A percentile compares a stretch with the other conserved stretches of the same genome.
Evolutionary conservation across 2,797 vertebrate genomes (phyloP).

Genomic region (Gymnothorax javanicus): DNA sequence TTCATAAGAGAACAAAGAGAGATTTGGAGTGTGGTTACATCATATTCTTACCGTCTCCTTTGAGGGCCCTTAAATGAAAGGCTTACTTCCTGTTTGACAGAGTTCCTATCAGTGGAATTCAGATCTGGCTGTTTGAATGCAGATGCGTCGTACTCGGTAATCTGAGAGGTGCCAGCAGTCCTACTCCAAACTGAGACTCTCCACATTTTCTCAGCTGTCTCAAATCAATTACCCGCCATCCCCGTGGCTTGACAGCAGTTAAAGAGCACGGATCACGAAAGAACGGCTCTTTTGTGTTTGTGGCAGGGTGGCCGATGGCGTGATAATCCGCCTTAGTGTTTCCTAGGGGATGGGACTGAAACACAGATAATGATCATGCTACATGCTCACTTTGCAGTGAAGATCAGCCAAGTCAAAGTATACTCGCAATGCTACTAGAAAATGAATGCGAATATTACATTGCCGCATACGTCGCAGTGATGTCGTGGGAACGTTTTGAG

Average conservation of each 20-base stretch:
- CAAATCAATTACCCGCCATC: conserved; percentile 48
- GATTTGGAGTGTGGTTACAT: neutral
- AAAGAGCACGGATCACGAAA: conserved; percentile 41
- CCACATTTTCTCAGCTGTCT: conserved; percentile 46
- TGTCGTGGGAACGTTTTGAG: no score
- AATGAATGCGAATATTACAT: no score
- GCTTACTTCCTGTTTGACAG: conserved; percentile 6
- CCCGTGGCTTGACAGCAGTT: conserved; percentile 54
- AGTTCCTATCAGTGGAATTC: no score
- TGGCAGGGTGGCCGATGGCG: neutral
- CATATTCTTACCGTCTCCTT: neutral
- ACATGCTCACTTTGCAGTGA: neutral
- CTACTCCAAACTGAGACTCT: neutral
- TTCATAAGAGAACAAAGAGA: neutral
- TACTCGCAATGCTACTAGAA: no score
- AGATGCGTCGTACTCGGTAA: neutral
- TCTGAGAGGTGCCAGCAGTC: neutral
- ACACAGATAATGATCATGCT: neutral
- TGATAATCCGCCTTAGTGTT: neutral
- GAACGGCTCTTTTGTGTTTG: conserved; percentile 31
- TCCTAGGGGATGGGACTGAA: no score
- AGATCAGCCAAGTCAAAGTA: neutral
- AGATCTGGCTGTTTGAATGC: neutral
- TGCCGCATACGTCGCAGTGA: no score
- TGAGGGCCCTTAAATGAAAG: neutral